These are phyloP conservation scores for Lasius platythorax DNA, from an alignment of 2,888 invertebrate genomes.

Conservation along the genomic window DNA sequence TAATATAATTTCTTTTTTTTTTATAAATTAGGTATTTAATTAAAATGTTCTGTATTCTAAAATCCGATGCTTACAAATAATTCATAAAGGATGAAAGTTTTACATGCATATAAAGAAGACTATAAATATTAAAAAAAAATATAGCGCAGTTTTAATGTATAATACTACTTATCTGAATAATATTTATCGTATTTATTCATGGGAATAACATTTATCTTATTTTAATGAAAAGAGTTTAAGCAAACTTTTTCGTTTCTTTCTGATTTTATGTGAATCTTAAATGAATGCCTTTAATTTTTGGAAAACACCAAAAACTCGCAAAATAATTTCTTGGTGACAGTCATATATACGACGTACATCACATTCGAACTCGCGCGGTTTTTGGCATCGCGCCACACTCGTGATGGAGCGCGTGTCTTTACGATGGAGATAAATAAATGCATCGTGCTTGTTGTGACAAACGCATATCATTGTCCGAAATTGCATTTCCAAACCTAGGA, in stretches of 20 bases:
- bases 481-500: conserved; percentile 11
- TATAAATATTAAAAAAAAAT: not conserved
- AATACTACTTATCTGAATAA: not conserved
- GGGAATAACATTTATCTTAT: not conserved
- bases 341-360: conserved; percentile 45
- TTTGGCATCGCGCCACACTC: conserved; percentile 65
- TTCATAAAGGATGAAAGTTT: not conserved
- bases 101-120: not conserved
- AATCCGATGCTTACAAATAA: not conserved
- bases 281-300: not conserved
- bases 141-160: not conserved
- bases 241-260: not conserved
- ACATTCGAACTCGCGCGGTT: conserved; percentile 49
- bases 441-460: conserved; percentile 60
- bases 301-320: not conserved
- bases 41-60: not conserved
- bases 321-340: conserved; percentile 31
- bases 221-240: not conserved
- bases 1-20: not conserved
- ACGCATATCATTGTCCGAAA: conserved; percentile 44
- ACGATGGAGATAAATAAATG: conserved; percentile 62
- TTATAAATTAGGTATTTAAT: not conserved
- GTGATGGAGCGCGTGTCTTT: conserved; percentile 62
- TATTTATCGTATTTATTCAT: not conserved
- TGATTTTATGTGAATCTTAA: not conserved